Evolutionary conservation across 35 echinoderm and acorn worm genomes (phyloP).

Genomic region (Ophiothrix spiculata): DNA sequence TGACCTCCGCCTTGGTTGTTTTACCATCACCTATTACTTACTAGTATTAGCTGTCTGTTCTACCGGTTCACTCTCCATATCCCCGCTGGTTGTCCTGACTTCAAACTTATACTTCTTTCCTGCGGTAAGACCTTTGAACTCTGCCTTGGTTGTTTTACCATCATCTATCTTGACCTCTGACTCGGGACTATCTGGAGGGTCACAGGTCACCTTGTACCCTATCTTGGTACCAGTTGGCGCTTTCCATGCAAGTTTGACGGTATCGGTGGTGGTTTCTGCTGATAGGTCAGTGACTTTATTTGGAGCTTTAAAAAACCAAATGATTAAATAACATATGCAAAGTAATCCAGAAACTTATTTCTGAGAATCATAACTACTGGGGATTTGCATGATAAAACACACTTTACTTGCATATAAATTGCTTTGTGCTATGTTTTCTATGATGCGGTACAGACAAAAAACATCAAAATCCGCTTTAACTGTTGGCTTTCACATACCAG

Average conservation of each 20-base stretch:
- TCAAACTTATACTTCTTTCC: conserved; percentile 76
- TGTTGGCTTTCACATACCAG: neutral
- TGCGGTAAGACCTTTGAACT: conserved; percentile 53
- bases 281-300: conserved; percentile 55
- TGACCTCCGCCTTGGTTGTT: conserved; percentile 52
- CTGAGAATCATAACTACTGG: no score
- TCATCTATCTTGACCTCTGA: conserved; percentile 67
- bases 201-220: conserved; percentile 74
- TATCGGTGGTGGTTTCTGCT: conserved; percentile 49
- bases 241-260: conserved; percentile 70
- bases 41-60: conserved; percentile 66
- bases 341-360: no score
- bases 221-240: conserved; percentile 41
- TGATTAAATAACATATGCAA: neutral
- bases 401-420: no score
- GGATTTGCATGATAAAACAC: no score
- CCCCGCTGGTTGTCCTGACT: conserved; percentile 54
- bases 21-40: conserved; percentile 78
- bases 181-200: conserved; percentile 62
- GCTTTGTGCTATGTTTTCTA: no score
- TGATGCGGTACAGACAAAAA: no score
- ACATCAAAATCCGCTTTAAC: no score
- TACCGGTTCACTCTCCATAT: conserved; percentile 59
- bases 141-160: conserved; percentile 52
- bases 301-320: conserved; percentile 47